A percentile compares a stretch with the other conserved stretches of the same genome.
These are phyloP conservation scores for Helleia helle DNA, from an alignment of 2,888 invertebrate genomes.

Conservation along the genomic window DNA sequence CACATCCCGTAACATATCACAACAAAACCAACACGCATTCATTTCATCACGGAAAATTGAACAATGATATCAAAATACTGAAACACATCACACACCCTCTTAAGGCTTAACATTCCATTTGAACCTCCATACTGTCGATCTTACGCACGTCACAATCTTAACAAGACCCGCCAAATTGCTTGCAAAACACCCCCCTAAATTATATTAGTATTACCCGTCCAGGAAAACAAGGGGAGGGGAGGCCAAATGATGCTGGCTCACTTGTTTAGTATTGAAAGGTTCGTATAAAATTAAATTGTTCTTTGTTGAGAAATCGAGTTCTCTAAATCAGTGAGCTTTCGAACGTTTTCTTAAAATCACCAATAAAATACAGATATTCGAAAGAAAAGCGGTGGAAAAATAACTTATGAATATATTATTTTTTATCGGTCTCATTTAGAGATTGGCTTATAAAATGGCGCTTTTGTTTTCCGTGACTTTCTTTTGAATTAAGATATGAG, in stretches of 20 bases:
- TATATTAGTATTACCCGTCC: background rate
- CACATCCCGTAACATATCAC: no score
- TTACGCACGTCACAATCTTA: background rate
- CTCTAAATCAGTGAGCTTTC: background rate
- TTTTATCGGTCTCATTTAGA: no score
- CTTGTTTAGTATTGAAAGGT: conserved; percentile 3
- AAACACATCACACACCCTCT: no score
- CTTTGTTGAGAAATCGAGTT: conserved; percentile 4
- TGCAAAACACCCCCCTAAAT: background rate
- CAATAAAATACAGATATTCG: background rate
- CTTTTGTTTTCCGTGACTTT: no score
- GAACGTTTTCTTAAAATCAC: background rate
- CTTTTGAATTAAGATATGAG: no score
- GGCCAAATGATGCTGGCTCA: background rate
- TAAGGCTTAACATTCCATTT: background rate
- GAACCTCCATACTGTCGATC: background rate
- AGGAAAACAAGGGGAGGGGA: background rate
- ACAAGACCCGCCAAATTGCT: background rate
- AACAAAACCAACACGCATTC: no score
- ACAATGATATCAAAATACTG: background rate
- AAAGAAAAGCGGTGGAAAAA: no score
- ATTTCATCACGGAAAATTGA: no score
- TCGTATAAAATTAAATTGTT: conserved; percentile 5
- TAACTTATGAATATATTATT: no score
- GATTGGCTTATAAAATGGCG: no score